Conservation (phyloP, 92 coral and sea anemone genomes). For the Bergia sp. region DNA sequence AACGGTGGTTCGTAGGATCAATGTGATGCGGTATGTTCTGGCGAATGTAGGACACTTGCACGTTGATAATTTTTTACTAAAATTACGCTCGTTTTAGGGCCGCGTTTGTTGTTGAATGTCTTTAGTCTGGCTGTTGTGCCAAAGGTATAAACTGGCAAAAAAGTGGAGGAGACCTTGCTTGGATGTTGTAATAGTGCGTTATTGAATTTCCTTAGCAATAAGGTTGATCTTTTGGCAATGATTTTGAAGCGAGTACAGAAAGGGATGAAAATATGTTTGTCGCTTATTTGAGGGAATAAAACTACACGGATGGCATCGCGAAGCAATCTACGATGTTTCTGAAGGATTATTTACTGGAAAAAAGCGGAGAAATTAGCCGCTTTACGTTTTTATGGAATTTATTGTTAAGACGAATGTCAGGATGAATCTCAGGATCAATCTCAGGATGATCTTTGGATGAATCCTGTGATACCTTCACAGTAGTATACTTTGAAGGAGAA, state of each 20-base stretch:
- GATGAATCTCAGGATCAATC: slow-evolving; percentile 8
- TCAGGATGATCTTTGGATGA: slow-evolving; percentile 8
- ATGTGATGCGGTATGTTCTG: too few relatives aligned
- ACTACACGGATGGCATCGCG: background rate
- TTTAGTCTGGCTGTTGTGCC: background rate
- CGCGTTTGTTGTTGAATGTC: too few relatives aligned
- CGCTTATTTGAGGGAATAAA: background rate
- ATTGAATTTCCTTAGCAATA: background rate
- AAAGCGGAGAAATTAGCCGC: too few relatives aligned
- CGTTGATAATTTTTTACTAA: too few relatives aligned
- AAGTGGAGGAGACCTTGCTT: slow-evolving; percentile 9
- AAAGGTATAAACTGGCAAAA: background rate
- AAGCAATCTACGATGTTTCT: background rate
- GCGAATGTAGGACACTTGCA: too few relatives aligned
- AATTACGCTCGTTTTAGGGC: too few relatives aligned
- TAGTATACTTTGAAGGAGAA: too few relatives aligned
- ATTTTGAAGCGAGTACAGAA: background rate
- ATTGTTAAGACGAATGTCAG: slow-evolving; percentile 2
- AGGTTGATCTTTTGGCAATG: background rate
- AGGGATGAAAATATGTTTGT: background rate
- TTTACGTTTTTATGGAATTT: background rate
- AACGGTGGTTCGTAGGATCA: too few relatives aligned
- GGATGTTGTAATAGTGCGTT: background rate
- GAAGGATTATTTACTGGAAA: background rate
- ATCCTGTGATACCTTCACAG: slow-evolving; percentile 6